phyloP scores from a whole-genome alignment of 1,140 invertebrate species.

The Zaprionus camerounensis region DNA sequence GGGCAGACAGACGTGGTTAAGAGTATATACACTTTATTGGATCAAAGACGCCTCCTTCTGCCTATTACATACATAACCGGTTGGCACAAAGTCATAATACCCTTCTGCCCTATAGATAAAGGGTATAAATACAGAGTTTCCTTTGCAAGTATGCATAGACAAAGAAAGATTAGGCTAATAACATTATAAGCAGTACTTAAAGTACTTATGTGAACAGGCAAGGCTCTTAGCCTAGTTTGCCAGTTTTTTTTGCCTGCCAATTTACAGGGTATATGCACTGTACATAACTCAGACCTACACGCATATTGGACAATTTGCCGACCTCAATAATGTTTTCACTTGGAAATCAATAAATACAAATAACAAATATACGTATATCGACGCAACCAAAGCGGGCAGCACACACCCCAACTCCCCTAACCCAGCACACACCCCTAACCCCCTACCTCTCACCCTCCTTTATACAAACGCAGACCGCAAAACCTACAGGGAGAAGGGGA shows the following conservation, averaged over 20 bases:
- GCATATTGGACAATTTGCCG: constrained; percentile 52
- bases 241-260: background rate
- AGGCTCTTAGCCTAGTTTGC: no score
- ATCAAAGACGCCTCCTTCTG: no score
- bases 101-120: no score
- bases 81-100: no score
- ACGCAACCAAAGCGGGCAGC: background rate
- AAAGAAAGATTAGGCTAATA: no score
- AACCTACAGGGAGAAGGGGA: constrained; percentile 3
- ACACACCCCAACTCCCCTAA: no score
- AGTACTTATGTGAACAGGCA: background rate
- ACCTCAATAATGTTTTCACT: constrained; percentile 82
- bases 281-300: constrained; percentile 16
- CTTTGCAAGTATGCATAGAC: no score
- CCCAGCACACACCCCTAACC: background rate
- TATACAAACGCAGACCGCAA: constrained; percentile 24
- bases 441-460: background rate
- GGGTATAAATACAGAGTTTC: no score
- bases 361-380: constrained; percentile 59
- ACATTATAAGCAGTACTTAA: no score
- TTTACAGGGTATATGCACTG: background rate
- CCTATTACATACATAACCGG: no score
- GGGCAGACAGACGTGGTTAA: no score
- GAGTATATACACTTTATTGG: no score
- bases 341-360: constrained; percentile 82